Evolutionary conservation across 2,113 vertebrate genomes (phyloP), one percentile per base, ranked within the genome.

Genomic region (Zingel zingel): DNA sequence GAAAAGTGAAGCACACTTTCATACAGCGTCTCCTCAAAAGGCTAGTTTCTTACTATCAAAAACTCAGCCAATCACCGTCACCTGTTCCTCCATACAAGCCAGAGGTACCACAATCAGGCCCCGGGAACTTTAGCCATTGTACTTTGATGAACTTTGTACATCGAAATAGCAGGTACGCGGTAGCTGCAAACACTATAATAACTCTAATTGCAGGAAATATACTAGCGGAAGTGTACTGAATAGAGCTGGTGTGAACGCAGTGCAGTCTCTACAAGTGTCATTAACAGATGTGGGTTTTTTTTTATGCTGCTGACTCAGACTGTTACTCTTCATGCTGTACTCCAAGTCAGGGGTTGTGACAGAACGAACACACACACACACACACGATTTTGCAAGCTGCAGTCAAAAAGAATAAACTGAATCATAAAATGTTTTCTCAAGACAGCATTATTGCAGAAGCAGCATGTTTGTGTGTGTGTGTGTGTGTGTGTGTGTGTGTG

Each of bases 261-360:
- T 12, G 18, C 5, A 6, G 54, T 14, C 50, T 57, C 81, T 27
- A 48, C 65, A 30, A 78, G 48, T 81, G 77, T 79, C 81, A 85
- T 81, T 56, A 85, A 33, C 74, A 85, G 51, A 82, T 85, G 69
- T 64, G 64, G 61, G 6, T 48, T 76, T 82, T 78, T 81, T 79
- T 77, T 83, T 58, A 68, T 53, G 77, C 77, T 57, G 86, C 81
- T 86, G 87, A 86, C 79, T 90, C 85, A 84, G 72, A 70, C 53
- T 1, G 47, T 50, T 76, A 33, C 68, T 77, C 89, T 56, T 75
- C 77, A 88, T 62, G 79, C 47, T 0, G 39, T 61, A 25, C 68
- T 65, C 75, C 14, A 74, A 63, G 74, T 87, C 82, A 48, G 62
- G 43, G 27, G 16, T 5, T 16, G 62, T 47, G 50, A 81, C 39